These are phyloP conservation scores for Aythya baeri DNA, from an alignment of 2,113 vertebrate genomes.

Conservation along the genomic window DNA sequence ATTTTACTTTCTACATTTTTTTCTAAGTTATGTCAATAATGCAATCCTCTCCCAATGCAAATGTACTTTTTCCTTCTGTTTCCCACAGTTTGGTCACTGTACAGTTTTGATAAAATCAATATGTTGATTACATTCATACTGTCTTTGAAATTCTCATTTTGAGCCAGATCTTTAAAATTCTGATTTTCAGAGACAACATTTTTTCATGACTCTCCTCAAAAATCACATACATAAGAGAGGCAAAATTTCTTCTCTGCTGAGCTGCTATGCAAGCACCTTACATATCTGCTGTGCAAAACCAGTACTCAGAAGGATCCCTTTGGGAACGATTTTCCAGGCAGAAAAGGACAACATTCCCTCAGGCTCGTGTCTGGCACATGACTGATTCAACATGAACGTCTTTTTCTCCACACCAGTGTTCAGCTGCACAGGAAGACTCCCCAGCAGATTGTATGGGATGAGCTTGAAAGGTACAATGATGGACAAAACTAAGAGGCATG, in stretches of 20 bases:
- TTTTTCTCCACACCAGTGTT: background rate
- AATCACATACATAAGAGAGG: background rate
- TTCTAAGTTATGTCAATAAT: background rate
- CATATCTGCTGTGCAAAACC: background rate
- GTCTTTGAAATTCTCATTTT: background rate
- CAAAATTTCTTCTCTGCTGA: background rate
- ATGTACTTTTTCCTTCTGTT: no score
- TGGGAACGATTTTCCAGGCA: background rate
- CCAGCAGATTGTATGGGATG: background rate
- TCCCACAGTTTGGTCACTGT: background rate
- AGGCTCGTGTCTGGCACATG: background rate
- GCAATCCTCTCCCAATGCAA: background rate
- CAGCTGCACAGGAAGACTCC: background rate
- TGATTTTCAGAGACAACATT: background rate
- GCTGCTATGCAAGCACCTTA: background rate
- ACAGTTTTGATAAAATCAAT: background rate
- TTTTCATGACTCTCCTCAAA: background rate
- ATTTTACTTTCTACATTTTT: background rate
- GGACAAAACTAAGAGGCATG: background rate
- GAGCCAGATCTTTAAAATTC: background rate
- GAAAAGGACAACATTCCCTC: background rate
- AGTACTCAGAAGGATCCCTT: background rate
- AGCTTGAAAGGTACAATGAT: background rate
- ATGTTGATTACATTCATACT: background rate
- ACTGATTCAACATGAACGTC: background rate